A percentile compares a stretch with the other conserved stretches of the same genome.
phyloP scores from a whole-genome alignment of 2,888 invertebrate genomes.

The Campoplex nolae region DNA sequence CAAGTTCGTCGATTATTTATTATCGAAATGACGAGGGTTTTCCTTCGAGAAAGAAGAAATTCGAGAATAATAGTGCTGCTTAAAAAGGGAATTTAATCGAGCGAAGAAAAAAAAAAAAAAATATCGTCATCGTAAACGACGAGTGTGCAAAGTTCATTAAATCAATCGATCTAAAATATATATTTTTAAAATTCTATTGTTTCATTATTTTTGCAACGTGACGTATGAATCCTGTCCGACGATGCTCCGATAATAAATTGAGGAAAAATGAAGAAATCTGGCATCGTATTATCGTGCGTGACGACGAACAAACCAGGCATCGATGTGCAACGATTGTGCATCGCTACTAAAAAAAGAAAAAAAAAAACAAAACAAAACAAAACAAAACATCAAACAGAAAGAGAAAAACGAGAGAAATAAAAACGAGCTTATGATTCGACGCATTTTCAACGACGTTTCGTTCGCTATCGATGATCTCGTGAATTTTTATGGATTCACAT shows the following conservation, averaged over 20 bases:
- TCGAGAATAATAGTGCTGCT: background rate
- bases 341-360: slow-evolving; percentile 23
- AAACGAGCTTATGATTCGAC: background rate
- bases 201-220: slow-evolving; percentile 20
- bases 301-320: slow-evolving; percentile 21
- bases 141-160: slow-evolving; percentile 32
- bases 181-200: background rate
- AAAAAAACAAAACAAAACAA: slow-evolving; percentile 11
- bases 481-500: background rate
- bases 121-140: background rate
- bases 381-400: background rate
- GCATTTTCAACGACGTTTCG: slow-evolving; percentile 27
- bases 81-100: background rate
- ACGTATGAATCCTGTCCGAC: background rate
- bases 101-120: background rate
- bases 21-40: background rate
- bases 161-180: slow-evolving; percentile 1
- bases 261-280: slow-evolving; percentile 17
- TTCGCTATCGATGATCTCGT: slow-evolving; percentile 18
- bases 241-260: slow-evolving; percentile 7
- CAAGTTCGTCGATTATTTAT: background rate
- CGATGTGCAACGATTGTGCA: slow-evolving; percentile 53
- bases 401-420: slow-evolving; percentile 16
- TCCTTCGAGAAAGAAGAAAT: background rate
- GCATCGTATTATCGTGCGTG: slow-evolving; percentile 31